Percentiles rank a stretch among this genome's conserved stretches.
These are phyloP conservation scores for Otus sunia DNA, from an alignment of 2,113 vertebrate genomes.

Conservation along the genomic window DNA sequence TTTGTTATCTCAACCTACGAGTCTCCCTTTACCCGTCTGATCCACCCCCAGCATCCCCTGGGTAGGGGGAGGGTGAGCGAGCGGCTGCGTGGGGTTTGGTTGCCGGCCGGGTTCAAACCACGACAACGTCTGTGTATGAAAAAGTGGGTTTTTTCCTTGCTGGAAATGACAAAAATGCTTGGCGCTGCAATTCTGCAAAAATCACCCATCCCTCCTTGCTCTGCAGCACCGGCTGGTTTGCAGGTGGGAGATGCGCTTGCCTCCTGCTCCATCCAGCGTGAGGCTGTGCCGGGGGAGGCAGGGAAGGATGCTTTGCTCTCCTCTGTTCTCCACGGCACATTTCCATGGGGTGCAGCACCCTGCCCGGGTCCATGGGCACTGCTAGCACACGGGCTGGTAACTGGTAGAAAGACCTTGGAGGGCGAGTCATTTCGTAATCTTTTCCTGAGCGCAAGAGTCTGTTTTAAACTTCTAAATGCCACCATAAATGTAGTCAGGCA, in stretches of 20 bases:
- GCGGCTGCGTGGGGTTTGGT: too few species aligned
- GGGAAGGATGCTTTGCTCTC: neutral
- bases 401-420: conserved; percentile 36
- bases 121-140: too few species aligned
- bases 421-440: conserved; percentile 62
- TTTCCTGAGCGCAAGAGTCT: conserved; percentile 50
- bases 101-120: too few species aligned
- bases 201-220: too few species aligned
- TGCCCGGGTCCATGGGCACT: neutral
- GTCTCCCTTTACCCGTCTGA: too few species aligned
- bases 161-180: accelerated
- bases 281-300: too few species aligned
- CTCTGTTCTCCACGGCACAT: neutral
- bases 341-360: accelerated
- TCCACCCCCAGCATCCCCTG: too few species aligned
- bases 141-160: neutral
- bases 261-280: accelerated
- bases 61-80: too few species aligned
- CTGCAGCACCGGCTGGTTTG: neutral
- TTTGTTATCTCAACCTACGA: too few species aligned
- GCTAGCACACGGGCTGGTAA: conserved; percentile 24
- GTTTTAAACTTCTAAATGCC: conserved; percentile 70
- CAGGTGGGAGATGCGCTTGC: accelerated
- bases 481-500: conserved; percentile 78
- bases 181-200: accelerated